Evolutionary conservation across 2,113 vertebrate genomes (phyloP).

Genomic region (Podarcis cretensis): DNA sequence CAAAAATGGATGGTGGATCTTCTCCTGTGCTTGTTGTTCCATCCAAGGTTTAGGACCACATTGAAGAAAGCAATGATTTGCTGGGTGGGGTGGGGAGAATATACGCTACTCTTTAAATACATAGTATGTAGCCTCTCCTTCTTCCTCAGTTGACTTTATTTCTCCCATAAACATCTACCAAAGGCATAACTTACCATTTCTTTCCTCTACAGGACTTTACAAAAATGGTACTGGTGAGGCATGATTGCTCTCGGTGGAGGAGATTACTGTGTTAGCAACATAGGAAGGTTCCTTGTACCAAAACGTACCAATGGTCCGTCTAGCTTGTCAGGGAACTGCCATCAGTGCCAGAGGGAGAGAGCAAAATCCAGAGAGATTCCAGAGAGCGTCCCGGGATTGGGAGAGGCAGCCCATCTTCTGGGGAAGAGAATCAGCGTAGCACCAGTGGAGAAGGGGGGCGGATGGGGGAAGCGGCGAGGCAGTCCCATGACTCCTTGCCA

Average conservation of each 20-base stretch:
- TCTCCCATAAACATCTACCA: not conserved
- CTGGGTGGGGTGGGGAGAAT: not conserved
- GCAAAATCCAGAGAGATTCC: no score
- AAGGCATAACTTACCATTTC: not conserved
- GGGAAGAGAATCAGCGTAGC: no score
- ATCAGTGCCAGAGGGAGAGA: no score
- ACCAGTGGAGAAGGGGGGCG: no score
- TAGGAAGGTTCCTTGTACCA: no score
- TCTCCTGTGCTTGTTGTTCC: not conserved
- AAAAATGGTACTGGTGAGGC: not conserved
- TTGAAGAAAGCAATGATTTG: not conserved
- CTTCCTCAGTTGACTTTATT: not conserved
- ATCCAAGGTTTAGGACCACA: not conserved
- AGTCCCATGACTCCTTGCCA: no score
- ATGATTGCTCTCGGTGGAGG: not conserved
- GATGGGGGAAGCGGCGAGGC: no score
- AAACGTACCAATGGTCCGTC: no score
- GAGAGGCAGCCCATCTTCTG: no score
- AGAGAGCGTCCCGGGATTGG: no score
- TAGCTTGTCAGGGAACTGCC: no score
- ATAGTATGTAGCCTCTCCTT: not conserved
- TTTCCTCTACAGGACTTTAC: not conserved
- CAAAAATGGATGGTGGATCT: not conserved
- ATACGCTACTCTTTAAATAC: not conserved
- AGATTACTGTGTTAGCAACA: not conserved